Evolutionary conservation across 2,888 invertebrate species (phyloP).

Genomic region (Gnatocerus cornutus): DNA sequence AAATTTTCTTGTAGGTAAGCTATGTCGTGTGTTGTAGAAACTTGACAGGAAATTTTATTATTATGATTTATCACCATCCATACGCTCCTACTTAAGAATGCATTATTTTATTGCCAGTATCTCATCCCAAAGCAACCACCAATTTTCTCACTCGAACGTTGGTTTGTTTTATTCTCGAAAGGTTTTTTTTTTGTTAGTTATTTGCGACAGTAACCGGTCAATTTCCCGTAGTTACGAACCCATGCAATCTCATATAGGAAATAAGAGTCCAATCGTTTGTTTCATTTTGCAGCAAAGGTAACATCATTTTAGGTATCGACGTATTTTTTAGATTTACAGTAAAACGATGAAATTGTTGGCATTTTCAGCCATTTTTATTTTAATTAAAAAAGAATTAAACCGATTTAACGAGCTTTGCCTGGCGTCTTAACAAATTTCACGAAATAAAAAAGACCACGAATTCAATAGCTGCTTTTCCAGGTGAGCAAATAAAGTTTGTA

Average conservation of each 20-base stretch:
- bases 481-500: no score
- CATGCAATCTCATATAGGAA: slow-evolving; percentile 53
- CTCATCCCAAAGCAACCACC: slow-evolving; percentile 24
- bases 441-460: no score
- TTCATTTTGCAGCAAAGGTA: slow-evolving; percentile 37
- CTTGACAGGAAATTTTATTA: slow-evolving; percentile 47
- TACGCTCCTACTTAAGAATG: slow-evolving; percentile 26
- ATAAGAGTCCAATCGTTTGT: slow-evolving; percentile 50
- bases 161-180: slow-evolving; percentile 32
- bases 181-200: slow-evolving; percentile 41
- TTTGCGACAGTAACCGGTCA: slow-evolving; percentile 49
- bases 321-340: slow-evolving; percentile 2
- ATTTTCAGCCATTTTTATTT: slow-evolving; percentile 1
- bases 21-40: slow-evolving; percentile 37
- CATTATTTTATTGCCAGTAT: slow-evolving; percentile 40
- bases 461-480: no score
- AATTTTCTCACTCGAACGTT: slow-evolving; percentile 1
- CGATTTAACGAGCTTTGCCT: slow-evolving; percentile 26
- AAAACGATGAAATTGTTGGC: not conserved
- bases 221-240: slow-evolving; percentile 48
- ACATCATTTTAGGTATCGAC: slow-evolving; percentile 26
- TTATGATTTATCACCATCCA: slow-evolving; percentile 34
- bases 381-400: slow-evolving; percentile 11
- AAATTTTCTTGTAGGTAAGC: slow-evolving; percentile 39
- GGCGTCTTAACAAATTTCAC: slow-evolving; percentile 26